Evolutionary conservation across 1,140 invertebrate genomes (phyloP).

Genomic region (Oncopeltus fasciatus): DNA sequence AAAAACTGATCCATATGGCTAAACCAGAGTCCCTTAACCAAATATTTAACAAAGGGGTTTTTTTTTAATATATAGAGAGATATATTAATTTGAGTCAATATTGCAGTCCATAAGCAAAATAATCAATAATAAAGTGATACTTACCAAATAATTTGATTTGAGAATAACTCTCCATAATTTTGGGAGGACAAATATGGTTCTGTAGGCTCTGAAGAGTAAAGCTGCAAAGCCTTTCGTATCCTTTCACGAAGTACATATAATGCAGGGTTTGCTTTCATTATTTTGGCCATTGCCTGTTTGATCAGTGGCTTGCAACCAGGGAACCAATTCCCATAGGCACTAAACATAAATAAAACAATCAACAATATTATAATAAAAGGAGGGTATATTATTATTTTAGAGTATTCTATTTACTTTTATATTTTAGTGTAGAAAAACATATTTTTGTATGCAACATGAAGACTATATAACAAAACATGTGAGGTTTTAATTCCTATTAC

Average conservation of each 20-base stretch:
- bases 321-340: constrained; percentile 99
- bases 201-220: constrained; percentile 98
- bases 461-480: no score
- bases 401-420: no score
- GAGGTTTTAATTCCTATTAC: no score
- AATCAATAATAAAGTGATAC: constrained; percentile 3
- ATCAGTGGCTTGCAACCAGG: constrained; percentile 96
- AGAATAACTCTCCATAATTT: constrained; percentile 98
- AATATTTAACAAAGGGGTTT: no score
- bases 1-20: no score
- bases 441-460: no score
- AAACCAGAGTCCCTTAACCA: no score
- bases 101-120: no score
- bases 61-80: no score
- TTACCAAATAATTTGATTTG: constrained; percentile 98
- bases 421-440: no score
- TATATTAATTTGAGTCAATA: no score
- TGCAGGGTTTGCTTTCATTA: constrained; percentile 99
- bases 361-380: neutral
- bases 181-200: constrained; percentile 98
- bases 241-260: constrained; percentile 93
- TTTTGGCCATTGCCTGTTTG: constrained; percentile 99
- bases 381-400: no score
- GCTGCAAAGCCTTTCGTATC: constrained; percentile 92
- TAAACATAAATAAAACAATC: constrained; percentile 27